phyloP scores from a whole-genome alignment of 2,113 vertebrate genomes.

The Deroptyus accipitrinus region DNA sequence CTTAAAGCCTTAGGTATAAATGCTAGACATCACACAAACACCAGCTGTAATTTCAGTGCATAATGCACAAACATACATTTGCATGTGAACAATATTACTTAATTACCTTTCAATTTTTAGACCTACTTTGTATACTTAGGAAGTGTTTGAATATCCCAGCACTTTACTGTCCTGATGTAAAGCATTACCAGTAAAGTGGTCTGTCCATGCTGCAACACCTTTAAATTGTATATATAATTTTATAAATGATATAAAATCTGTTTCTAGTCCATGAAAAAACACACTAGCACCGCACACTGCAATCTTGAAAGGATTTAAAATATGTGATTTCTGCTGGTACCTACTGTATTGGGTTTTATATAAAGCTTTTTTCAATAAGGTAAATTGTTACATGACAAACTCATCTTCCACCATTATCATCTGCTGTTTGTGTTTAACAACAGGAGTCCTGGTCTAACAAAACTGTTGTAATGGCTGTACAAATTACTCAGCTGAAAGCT shows the following conservation, averaged over 20 bases:
- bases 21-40: constrained; percentile 48
- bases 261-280: constrained; percentile 64
- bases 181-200: constrained; percentile 71
- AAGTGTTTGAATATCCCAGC: constrained; percentile 71
- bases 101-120: constrained; percentile 74
- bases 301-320: constrained; percentile 85
- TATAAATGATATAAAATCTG: constrained; percentile 85
- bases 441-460: constrained; percentile 87
- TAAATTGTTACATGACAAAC: constrained; percentile 93
- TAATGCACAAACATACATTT: constrained; percentile 64
- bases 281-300: constrained; percentile 66
- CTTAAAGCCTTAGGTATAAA: constrained; percentile 62
- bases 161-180: constrained; percentile 69
- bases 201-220: constrained; percentile 72
- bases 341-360: constrained; percentile 82
- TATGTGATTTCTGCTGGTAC: constrained; percentile 83
- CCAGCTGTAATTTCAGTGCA: constrained; percentile 54
- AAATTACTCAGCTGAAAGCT: constrained; percentile 92
- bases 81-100: constrained; percentile 76
- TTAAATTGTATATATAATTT: constrained; percentile 85
- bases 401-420: constrained; percentile 89
- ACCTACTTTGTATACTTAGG: constrained; percentile 66
- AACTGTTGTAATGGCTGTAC: constrained; percentile 88
- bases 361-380: constrained; percentile 88
- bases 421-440: constrained; percentile 91